phyloP scores from a whole-genome alignment of 2,113 vertebrate species.

The Xiphorhynchus elegans region DNA sequence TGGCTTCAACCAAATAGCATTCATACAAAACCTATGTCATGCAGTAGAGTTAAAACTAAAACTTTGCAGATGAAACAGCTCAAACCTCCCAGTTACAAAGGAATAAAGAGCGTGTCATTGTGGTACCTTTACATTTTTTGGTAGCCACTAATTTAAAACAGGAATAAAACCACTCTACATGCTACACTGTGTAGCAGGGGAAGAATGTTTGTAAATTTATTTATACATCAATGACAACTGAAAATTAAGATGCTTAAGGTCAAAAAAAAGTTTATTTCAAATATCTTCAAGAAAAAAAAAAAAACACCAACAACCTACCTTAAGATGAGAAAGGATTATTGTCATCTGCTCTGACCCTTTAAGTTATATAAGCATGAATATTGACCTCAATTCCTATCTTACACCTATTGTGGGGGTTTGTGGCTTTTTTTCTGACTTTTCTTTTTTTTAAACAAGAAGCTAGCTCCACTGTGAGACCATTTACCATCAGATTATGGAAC shows the following conservation, averaged over 20 bases:
- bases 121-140: neutral
- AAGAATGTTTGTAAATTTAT: neutral
- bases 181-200: neutral
- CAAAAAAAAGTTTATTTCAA: neutral
- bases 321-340: neutral
- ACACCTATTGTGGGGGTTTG: neutral
- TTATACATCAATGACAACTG: neutral
- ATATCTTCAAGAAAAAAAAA: neutral
- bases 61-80: neutral
- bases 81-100: neutral
- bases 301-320: neutral
- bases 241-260: neutral
- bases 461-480: neutral
- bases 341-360: neutral
- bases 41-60: neutral
- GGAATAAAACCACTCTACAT: neutral
- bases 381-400: neutral
- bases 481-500: neutral
- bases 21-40: neutral
- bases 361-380: neutral
- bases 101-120: neutral
- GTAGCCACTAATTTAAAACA: neutral
- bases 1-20: neutral
- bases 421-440: neutral
- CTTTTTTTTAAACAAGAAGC: neutral